A percentile compares a stretch with the other conserved stretches of the same genome.
Evolutionary conservation across 1,140 invertebrate genomes (phyloP).

Genomic region (Neuroterus valhalla): DNA sequence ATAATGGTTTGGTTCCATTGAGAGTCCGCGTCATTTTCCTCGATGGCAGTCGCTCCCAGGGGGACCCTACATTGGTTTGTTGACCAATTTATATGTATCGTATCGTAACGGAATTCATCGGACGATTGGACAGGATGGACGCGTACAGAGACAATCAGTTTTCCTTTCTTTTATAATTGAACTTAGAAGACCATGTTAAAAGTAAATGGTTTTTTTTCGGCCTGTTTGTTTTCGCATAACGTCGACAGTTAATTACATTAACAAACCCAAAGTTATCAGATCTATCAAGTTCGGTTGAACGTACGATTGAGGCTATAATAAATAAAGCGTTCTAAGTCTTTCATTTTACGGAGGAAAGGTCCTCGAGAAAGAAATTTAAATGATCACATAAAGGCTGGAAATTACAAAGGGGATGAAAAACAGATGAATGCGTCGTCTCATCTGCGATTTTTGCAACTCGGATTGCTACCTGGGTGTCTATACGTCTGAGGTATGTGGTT

Average conservation of each 20-base stretch:
- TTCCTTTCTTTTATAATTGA: constrained; percentile 13
- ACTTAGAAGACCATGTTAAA: constrained; percentile 13
- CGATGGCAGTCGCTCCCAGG: too few species aligned
- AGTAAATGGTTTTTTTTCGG: not conserved
- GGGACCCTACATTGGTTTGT: too few species aligned
- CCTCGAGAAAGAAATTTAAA: not conserved
- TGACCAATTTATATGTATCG: constrained; percentile 18
- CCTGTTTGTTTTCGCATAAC: not conserved
- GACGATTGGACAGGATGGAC: constrained; percentile 69
- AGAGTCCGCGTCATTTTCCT: too few species aligned
- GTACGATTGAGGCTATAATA: not conserved
- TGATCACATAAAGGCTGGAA: not conserved
- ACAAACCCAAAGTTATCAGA: not conserved
- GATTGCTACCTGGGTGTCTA: constrained; percentile 60
- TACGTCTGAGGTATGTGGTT: constrained; percentile 72
- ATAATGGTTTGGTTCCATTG: not conserved
- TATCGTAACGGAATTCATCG: constrained; percentile 65
- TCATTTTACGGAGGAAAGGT: not conserved
- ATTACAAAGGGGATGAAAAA: not conserved
- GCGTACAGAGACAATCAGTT: constrained; percentile 65
- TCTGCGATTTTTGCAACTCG: constrained; percentile 47
- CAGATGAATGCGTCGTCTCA: not conserved
- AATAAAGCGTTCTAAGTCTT: constrained; percentile 8
- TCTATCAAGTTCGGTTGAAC: not conserved
- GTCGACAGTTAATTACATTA: not conserved